A percentile compares a stretch with the other conserved stretches of the same genome.
Conservation (phyloP, 2,797 vertebrate species). For the Galaxias olidus region DNA sequence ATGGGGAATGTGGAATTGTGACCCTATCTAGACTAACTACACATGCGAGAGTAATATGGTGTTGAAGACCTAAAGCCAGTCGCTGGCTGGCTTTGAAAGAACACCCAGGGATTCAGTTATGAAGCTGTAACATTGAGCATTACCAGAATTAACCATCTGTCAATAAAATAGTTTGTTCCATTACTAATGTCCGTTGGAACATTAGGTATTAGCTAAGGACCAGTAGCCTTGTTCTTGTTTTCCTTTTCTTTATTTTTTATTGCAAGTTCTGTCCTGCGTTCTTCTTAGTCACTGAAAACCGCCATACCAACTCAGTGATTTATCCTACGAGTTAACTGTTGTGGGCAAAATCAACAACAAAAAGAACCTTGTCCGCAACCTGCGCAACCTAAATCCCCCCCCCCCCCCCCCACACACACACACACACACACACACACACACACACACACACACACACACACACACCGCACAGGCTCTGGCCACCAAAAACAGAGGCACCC, state of each 20-base stretch:
- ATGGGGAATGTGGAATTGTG: slow-evolving; percentile 48
- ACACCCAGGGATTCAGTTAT: too few relatives aligned
- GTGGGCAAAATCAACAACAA: slow-evolving; percentile 61
- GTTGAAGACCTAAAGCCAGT: background rate
- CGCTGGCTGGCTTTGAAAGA: too few relatives aligned
- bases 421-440: too few relatives aligned
- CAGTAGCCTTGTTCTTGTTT: too few relatives aligned
- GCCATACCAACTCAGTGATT: slow-evolving; percentile 54
- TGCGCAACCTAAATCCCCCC: slow-evolving; percentile 1
- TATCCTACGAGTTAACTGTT: slow-evolving; percentile 58
- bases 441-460: too few relatives aligned
- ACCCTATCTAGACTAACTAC: slow-evolving; percentile 9
- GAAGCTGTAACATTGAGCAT: too few relatives aligned
- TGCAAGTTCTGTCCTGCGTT: slow-evolving; percentile 30
- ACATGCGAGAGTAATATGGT: background rate
- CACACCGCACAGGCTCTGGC: slow-evolving; percentile 56
- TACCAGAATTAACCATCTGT: too few relatives aligned
- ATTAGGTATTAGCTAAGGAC: too few relatives aligned
- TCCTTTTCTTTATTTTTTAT: slow-evolving; percentile 8
- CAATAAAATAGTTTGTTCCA: too few relatives aligned
- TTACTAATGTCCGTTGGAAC: too few relatives aligned
- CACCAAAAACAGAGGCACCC: slow-evolving; percentile 35
- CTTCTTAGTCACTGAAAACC: slow-evolving; percentile 52
- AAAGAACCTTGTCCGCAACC: slow-evolving; percentile 60
- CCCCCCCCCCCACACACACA: too few relatives aligned